Evolutionary conservation across 2,888 invertebrate genomes (phyloP), one percentile per base, ranked within the genome.

Genomic region (Portevinia maculata): DNA sequence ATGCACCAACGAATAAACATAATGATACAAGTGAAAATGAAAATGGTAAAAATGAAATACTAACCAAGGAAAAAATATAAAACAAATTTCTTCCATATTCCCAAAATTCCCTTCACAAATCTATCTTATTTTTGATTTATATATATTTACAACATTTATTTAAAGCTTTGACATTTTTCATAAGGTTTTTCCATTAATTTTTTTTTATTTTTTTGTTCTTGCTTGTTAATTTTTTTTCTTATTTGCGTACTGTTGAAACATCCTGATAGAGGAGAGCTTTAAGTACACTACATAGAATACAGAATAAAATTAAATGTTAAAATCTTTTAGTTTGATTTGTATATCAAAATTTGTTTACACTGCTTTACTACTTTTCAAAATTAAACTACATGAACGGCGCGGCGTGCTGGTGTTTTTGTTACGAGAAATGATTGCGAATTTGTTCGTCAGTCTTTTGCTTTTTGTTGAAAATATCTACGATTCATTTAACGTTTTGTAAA

Each of bases 181-280:
- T 62, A 28, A 48, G 19, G 4, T 37, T 48, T 13, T 48, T 70
- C 53, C 19, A 53, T 67, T 67, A 41, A 53, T 52, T 57, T 44
- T 34, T 52, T 5, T 55, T 6, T 3, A 39, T 74, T 41, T 15
- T 32, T 32, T 46, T 67, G 32, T 74, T 32, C 11, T 28, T 19
- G 39, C 52, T 64, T 60, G n/a, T 88, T 85, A 74, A 48, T 74
- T 67, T 71, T 73, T 79, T 71, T 57, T 79, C 57, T 65, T 74
- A 69, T 70, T 84, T 44, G 78, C 73, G 71, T 71, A 79, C 74
- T 84, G 85, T 79, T 86, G 88, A 86, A 87, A 87, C 85, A 88
- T 87, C 86, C 87, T 79, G 81, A 89, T 76, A 65, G 89, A 87
- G 73, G 87, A 87, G 84, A 88, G 86, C 76, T 88, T 89, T 60